Percentiles rank a stretch among this genome's conserved stretches.
Evolutionary conservation across 2,888 invertebrate species (phyloP).

Genomic region (Eustalomyia histrio): DNA sequence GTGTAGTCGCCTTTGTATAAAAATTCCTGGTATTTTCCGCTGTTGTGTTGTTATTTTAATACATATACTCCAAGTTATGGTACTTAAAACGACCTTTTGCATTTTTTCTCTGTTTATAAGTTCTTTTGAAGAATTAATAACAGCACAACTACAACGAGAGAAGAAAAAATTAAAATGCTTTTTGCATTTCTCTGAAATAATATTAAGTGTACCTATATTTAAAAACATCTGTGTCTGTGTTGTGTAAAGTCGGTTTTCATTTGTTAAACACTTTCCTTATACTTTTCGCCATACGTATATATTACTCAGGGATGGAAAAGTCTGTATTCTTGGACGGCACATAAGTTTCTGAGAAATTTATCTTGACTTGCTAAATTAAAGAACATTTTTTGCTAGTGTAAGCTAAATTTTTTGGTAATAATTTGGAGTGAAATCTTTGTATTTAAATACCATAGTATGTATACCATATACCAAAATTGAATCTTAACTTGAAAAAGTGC

Average conservation of each 20-base stretch:
- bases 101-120: background rate
- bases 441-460: too few species aligned
- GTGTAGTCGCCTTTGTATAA: background rate
- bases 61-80: conserved; percentile 36
- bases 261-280: conserved; percentile 44
- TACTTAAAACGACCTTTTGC: conserved; percentile 19
- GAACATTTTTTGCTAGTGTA: too few species aligned
- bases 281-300: too few species aligned
- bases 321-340: too few species aligned
- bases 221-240: conserved; percentile 49
- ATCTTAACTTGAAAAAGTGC: too few species aligned
- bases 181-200: conserved; percentile 35
- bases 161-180: conserved; percentile 2
- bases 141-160: background rate
- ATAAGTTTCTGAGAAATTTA: too few species aligned
- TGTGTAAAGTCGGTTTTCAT: conserved; percentile 24
- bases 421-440: too few species aligned
- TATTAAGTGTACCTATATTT: conserved; percentile 41
- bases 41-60: conserved; percentile 15
- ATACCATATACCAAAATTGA: too few species aligned
- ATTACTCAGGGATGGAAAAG: too few species aligned
- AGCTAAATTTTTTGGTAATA: too few species aligned
- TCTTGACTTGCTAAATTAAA: too few species aligned
- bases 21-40: conserved; percentile 2
- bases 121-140: conserved; percentile 15